Evolutionary conservation across 2,888 invertebrate genomes (phyloP).

Genomic region (Dorcus hopei): DNA sequence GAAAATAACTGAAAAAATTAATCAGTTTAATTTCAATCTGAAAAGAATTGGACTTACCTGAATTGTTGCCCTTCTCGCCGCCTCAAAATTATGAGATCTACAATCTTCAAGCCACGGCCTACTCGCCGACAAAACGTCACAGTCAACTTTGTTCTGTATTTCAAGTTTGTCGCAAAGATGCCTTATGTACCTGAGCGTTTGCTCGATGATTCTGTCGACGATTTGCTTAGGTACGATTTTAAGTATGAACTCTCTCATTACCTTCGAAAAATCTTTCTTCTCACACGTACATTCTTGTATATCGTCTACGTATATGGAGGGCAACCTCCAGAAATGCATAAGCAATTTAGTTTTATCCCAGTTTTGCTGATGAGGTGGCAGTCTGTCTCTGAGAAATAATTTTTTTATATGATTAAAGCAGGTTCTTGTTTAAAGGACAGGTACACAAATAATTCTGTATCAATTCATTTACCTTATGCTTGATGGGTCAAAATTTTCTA

Average conservation of each 20-base stretch:
- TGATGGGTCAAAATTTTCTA: conserved; percentile 42
- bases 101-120: conserved; percentile 49
- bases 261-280: conserved; percentile 36
- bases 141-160: conserved; percentile 40
- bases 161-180: conserved; percentile 35
- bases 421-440: too few relatives aligned
- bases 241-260: conserved; percentile 41
- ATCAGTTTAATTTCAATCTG: background rate
- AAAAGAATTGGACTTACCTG: conserved; percentile 37
- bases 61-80: conserved; percentile 47
- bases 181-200: conserved; percentile 35
- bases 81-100: conserved; percentile 43
- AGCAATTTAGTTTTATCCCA: conserved; percentile 46
- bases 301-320: conserved; percentile 40
- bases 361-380: conserved; percentile 40
- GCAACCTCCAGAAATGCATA: conserved; percentile 51
- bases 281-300: conserved; percentile 43
- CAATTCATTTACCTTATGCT: conserved; percentile 35
- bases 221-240: conserved; percentile 48
- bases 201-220: conserved; percentile 30
- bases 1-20: too few relatives aligned
- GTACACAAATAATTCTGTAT: too few relatives aligned
- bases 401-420: too few relatives aligned
- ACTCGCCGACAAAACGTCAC: conserved; percentile 34
- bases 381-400: conserved; percentile 6